Base-by-base conservation (phyloP, 2,797 vertebrate genomes). In the Tangara arthus region DNA sequence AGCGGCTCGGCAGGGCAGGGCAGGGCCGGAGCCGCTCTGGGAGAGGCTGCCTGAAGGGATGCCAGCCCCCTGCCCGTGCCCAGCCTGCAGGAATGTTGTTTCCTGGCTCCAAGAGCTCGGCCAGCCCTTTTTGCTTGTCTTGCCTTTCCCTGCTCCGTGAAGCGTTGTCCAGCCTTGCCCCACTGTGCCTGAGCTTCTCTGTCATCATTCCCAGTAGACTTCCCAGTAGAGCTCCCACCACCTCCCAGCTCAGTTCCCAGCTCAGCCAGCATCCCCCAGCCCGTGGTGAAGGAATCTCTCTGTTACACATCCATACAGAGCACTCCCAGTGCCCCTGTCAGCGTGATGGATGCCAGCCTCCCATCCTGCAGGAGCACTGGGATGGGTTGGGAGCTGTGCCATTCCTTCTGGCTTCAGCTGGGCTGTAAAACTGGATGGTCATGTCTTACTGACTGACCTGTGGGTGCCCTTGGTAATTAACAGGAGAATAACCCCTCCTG, bases 1-100 rank as follows among this genome's bases (percentile, higher is more conserved):
- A 1, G 4, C 15, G 44, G 76, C 73, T 87, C 5, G 1, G 96
- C 97, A 97, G 87, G 93, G 94, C 97, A 97, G 87, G 93, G 94
- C 96, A 79, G 95, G 7, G 66, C 46, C 64, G 80, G 90, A 93
- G 82, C 97, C 30, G 4, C 97, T 47, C 11, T 1, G 16, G 75
- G 47, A 73, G 65, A 44, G 52, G 53, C 18, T 5, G 32, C 9
- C 12, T 8, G 7, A 6, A 30, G 55, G 59, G 59, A 49, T 49
- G 47, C 24, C 47, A 26, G 47, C 41, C 41, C 41, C 41, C 15
- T 41, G 16, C 41, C 41, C 39, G 3, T 13, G 39, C 39, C 47
- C 61, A 41, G 56, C 52, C 49, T 11, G 15, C 44, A 32, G 60
- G 28, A n/a, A 42, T 11, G 46, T 2, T 32, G 15, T 39, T 55